phyloP scores from a whole-genome alignment of 2,797 vertebrate species.

The Steatocranus sp. region DNA sequence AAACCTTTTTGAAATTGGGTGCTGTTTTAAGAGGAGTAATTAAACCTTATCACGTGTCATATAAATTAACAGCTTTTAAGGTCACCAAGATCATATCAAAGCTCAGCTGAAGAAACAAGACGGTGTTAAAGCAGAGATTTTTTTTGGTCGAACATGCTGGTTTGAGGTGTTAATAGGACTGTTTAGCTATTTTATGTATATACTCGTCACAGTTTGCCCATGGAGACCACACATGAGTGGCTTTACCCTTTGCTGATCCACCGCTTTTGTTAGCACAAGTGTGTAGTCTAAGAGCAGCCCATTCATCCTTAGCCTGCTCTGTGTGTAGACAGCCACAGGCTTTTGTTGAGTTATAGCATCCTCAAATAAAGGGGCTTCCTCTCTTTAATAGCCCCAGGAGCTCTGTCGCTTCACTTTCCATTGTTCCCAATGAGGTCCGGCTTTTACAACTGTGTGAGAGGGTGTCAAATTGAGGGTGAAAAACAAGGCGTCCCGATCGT shows the following conservation, averaged over 20 bases:
- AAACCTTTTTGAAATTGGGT: background rate
- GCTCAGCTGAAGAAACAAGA: background rate
- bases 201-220: constrained; percentile 13
- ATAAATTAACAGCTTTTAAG: background rate
- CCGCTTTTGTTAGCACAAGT: constrained; percentile 54
- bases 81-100: background rate
- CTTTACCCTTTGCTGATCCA: constrained; percentile 36
- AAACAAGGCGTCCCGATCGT: constrained; percentile 45
- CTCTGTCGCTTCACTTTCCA: constrained; percentile 63
- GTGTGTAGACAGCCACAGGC: constrained; percentile 72
- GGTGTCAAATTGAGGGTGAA: constrained; percentile 67
- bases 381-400: constrained; percentile 71
- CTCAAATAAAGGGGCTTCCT: constrained; percentile 79
- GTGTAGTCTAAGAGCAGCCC: constrained; percentile 58
- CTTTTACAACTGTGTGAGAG: constrained; percentile 77
- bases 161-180: background rate
- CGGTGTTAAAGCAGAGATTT: background rate
- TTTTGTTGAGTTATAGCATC: constrained; percentile 78
- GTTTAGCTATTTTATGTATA: constrained; percentile 17
- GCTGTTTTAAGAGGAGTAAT: background rate
- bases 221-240: constrained; percentile 60
- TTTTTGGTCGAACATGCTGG: background rate
- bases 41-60: background rate
- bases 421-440: constrained; percentile 74
- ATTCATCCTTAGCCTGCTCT: constrained; percentile 60